phyloP scores from a whole-genome alignment of 2,113 vertebrate species.

The Pomatorhinus ruficollis region DNA sequence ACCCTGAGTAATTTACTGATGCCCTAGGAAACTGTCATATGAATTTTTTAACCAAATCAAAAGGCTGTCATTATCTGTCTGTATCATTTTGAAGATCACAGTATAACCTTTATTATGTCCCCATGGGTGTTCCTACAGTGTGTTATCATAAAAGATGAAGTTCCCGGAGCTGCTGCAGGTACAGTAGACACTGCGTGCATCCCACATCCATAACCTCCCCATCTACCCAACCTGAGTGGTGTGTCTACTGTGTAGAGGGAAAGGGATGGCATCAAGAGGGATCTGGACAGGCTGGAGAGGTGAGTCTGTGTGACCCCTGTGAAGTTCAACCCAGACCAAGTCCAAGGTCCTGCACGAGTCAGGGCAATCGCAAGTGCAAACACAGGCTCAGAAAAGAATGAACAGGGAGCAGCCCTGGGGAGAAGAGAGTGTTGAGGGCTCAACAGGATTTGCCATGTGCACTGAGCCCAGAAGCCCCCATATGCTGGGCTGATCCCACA shows the following conservation, averaged over 20 bases:
- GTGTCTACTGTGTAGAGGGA: fast-evolving
- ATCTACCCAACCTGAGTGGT: neutral
- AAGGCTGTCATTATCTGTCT: neutral
- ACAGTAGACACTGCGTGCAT: fast-evolving
- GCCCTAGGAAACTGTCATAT: neutral
- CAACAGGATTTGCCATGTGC: too few relatives aligned
- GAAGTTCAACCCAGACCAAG: neutral
- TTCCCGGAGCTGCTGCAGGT: neutral
- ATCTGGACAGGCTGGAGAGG: neutral
- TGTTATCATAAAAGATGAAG: neutral
- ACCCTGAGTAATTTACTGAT: neutral
- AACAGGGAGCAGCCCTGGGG: neutral
- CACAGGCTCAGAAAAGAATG: neutral
- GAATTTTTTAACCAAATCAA: neutral
- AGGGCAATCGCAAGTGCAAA: too few relatives aligned
- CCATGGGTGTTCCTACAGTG: neutral
- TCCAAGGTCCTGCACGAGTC: neutral
- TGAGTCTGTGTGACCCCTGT: fast-evolving
- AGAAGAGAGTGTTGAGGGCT: neutral
- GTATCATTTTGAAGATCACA: neutral
- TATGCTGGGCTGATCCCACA: neutral
- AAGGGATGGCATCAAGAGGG: neutral
- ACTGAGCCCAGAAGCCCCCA: neutral
- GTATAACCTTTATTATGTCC: neutral
- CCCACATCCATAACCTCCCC: neutral